Base-by-base conservation (phyloP, 1,140 invertebrate species). In the Anoplophora glabripennis region DNA sequence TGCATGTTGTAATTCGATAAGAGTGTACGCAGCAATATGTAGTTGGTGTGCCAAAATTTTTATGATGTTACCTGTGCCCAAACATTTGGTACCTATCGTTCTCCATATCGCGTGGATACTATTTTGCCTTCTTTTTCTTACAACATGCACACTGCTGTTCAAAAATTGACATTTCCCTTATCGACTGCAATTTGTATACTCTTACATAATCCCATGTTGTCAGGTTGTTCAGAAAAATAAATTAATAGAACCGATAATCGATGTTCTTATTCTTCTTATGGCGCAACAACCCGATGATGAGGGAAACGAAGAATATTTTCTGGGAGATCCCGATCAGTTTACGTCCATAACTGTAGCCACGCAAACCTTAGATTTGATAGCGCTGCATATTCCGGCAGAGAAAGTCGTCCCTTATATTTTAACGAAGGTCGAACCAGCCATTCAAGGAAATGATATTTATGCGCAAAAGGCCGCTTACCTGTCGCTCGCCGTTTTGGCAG, bases 311-410 rank as follows among this genome's bases (percentile, higher is more conserved):
- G 80, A 84, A 65, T 86, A 85, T 70, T 84, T 84, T 56, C 72
- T 76, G 34, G 77, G 77, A 10, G 82, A 87, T 61, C 78, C 82
- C 14, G 81, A 83, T 47, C 77, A 83, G 57, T 81, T 80, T 59
- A 84, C 79, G 33, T 82, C 86, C 1, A 77, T 83, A 14, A 83
- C 85, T 4, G 81, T 83, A 64, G 88, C 88, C 4, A 83, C 85
- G 0, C 87, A 90, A 78, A 86, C 88, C 8, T 75, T 93, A 18
- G 89, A 92, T 76, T 72, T 83, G n/a, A 78, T 92, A 66, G 89
- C 89, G 7, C 73, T 91, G 1, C 81, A 91, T 76, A 77, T 92
- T 28, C 86, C 89, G 5, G 86, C 90, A 7, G 88, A 90, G 41
- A 90, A 89, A 70, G 74, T 92, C 9, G 80, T 93, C 54, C 84